Evolutionary conservation across 2,113 vertebrate species (phyloP), one percentile per base, ranked within the genome.

Genomic region (Crypturellus undulatus): DNA sequence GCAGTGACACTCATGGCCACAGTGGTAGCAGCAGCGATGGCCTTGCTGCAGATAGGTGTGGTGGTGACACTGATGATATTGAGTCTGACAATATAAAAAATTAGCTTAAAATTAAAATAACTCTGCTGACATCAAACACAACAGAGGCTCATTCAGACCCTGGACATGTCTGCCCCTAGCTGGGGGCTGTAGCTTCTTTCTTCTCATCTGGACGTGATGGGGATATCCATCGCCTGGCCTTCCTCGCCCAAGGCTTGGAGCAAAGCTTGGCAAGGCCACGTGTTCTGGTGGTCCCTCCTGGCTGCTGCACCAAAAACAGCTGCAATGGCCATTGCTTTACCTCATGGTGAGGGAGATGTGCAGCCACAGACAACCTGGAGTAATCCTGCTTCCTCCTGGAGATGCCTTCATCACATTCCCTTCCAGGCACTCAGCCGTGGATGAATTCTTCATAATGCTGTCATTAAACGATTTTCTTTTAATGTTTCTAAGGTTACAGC

Each of bases 81-180:
- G 75, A 95, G 72, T 10, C 89, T 95, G 97, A 92, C 96, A 96
- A 88, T 51, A 84, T 26, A 19, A 85, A 94, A 95, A 94, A 95
- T 90, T 25, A 85, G 76, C 79, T 90, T 43, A 56, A 77, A 82
- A 97, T 92, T 82, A 84, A 87, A 96, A 79, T 68, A 93, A 91
- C 75, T 92, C 73, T 4, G 16, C 52, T 18, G 56, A 65, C 92
- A 89, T 34, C 83, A 58, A 83, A 78, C 0, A 42, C 91, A 92
- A 18, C 34, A 32, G 89, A 76, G 84, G 34, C 84, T 77, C 58
- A 28, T 58, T 14, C 77, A 73, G 83, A n/a, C 43, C 64, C 70
- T 5, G 63, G 52, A 62, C 30, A 1, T 14, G 38, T 14, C 45
- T 60, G 47, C 54, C 68, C 36, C 45, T 12, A 47, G 68, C 58